These are phyloP conservation scores for Tuberolachnus salignus DNA, from an alignment of 2,888 invertebrate genomes.

Conservation along the genomic window DNA sequence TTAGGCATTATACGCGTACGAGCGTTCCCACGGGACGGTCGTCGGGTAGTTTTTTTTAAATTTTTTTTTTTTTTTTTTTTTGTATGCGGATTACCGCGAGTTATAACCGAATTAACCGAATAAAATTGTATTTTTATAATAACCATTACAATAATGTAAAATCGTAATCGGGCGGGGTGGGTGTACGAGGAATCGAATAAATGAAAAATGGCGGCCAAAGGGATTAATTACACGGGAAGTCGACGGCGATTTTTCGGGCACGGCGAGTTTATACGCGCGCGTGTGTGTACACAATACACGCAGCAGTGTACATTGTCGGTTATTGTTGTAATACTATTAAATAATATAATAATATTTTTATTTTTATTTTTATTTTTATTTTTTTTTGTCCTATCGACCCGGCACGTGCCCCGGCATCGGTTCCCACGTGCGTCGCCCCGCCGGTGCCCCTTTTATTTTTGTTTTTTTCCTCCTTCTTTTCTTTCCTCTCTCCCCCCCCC, in stretches of 20 bases:
- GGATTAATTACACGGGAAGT: not conserved
- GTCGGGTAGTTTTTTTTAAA: no score
- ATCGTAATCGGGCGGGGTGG: not conserved
- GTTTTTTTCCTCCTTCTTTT: constrained; percentile 12
- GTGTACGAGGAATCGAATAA: no score
- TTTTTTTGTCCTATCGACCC: no score
- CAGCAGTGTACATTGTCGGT: not conserved
- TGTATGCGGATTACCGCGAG: not conserved
- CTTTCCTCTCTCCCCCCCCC: not conserved
- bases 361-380: no score
- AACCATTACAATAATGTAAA: not conserved
- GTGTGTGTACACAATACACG: not conserved
- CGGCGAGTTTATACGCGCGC: not conserved
- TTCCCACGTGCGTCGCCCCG: constrained; percentile 46
- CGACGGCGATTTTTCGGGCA: not conserved
- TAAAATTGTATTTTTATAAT: not conserved
- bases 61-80: no score
- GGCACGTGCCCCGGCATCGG: constrained; percentile 43
- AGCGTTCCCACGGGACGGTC: no score
- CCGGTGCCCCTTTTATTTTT: constrained; percentile 41
- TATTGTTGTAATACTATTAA: constrained; percentile 42
- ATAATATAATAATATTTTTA: constrained; percentile 48
- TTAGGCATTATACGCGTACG: no score
- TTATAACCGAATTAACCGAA: constrained; percentile 26
- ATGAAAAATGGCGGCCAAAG: not conserved